Conservation (phyloP, 2,888 invertebrate genomes). For the Dryococelus australis region DNA sequence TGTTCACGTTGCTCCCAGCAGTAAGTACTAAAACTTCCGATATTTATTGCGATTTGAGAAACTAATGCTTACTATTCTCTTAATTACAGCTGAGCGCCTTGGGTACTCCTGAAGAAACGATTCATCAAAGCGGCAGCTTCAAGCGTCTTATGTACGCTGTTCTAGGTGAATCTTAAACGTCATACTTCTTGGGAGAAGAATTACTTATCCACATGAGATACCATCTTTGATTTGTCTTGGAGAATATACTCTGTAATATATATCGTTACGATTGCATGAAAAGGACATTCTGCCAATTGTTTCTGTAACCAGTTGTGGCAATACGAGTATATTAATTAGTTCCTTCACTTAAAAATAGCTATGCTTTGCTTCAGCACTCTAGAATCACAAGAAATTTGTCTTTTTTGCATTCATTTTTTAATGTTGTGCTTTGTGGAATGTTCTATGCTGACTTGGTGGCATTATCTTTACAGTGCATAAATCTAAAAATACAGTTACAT, state of each 20-base stretch:
- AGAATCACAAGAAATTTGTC: not conserved
- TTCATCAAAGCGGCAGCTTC: constrained; percentile 92
- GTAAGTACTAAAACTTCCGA: too few relatives aligned
- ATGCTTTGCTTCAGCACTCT: not conserved
- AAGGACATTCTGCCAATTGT: not conserved
- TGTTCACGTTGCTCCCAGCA: too few relatives aligned
- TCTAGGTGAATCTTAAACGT: constrained; percentile 67
- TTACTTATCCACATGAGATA: not conserved
- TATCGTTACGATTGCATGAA: not conserved
- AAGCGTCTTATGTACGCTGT: constrained; percentile 92
- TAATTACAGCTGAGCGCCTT: constrained; percentile 70
- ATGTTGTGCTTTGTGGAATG: not conserved
- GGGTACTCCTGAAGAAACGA: constrained; percentile 76
- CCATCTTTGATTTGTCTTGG: not conserved
- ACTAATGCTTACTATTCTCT: not conserved
- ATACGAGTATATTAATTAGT: not conserved
- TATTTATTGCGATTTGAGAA: too few relatives aligned
- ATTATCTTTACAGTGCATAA: not conserved
- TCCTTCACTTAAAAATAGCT: constrained; percentile 11
- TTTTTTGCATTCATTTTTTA: not conserved
- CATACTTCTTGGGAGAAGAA: not conserved
- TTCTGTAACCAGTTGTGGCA: not conserved
- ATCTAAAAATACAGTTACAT: not conserved
- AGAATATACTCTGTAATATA: not conserved
- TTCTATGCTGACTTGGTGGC: not conserved